Percentiles rank a stretch among this genome's conserved stretches.
Conservation (phyloP, 2,797 vertebrate genomes). For the Fistularia tabacaria region DNA sequence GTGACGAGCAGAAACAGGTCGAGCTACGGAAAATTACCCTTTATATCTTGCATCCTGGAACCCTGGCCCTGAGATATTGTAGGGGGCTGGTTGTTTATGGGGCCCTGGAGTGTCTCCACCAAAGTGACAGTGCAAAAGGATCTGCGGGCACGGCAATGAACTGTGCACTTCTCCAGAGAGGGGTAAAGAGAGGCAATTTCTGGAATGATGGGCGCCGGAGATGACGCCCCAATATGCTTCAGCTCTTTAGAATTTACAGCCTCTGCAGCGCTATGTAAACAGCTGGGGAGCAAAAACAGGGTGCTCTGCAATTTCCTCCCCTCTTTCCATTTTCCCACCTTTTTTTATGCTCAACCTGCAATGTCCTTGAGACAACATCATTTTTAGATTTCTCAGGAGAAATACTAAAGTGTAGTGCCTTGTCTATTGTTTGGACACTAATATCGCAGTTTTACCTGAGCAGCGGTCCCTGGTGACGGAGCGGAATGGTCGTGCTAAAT, state of each 20-base stretch:
- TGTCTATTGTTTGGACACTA: slow-evolving; percentile 68
- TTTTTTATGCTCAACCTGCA: slow-evolving; percentile 46
- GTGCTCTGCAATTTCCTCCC: slow-evolving; percentile 55
- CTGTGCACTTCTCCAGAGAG: slow-evolving; percentile 34
- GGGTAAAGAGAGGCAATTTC: slow-evolving; percentile 65
- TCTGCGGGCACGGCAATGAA: slow-evolving; percentile 40
- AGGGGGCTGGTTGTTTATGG: slow-evolving; percentile 58
- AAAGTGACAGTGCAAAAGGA: slow-evolving; percentile 58
- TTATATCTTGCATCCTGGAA: slow-evolving; percentile 56
- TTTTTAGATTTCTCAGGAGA: slow-evolving; percentile 75
- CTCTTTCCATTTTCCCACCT: slow-evolving; percentile 17
- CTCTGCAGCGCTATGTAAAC: slow-evolving; percentile 68
- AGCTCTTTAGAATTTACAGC: slow-evolving; percentile 71
- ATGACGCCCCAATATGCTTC: slow-evolving; percentile 68
- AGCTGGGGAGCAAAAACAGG: slow-evolving; percentile 59
- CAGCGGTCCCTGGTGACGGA: slow-evolving; percentile 68
- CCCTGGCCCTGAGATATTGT: slow-evolving; percentile 57
- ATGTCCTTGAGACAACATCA: slow-evolving; percentile 69
- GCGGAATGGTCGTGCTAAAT: slow-evolving; percentile 39
- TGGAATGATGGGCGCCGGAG: slow-evolving; percentile 62
- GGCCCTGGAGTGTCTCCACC: slow-evolving; percentile 49
- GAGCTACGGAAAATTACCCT: slow-evolving; percentile 48
- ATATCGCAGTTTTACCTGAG: slow-evolving; percentile 55
- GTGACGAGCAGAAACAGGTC: slow-evolving; percentile 15
- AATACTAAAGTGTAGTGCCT: slow-evolving; percentile 62